Evolutionary conservation across 2,113 vertebrate genomes (phyloP).

Genomic region (Pterocles orientalis): DNA sequence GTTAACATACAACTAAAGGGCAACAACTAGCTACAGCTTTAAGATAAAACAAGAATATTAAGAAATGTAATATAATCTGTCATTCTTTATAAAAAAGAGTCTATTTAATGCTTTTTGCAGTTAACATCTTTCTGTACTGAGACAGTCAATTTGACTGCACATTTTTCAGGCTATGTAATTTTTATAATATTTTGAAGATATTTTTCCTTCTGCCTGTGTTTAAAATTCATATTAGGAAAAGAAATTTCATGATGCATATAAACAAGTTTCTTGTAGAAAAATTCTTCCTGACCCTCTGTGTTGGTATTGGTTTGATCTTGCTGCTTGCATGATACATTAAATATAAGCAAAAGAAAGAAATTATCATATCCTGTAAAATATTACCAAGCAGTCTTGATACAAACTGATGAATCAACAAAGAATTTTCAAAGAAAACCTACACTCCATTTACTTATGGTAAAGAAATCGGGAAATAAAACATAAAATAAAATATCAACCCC

Average conservation of each 20-base stretch:
- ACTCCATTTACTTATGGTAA: background rate
- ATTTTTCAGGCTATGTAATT: background rate
- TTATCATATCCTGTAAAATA: background rate
- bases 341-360: conserved; percentile 17
- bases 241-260: background rate
- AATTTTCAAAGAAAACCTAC: background rate
- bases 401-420: conserved; percentile 7
- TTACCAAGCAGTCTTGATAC: background rate
- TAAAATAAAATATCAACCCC: background rate
- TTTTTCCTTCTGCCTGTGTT: background rate
- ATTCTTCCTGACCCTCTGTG: background rate
- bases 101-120: background rate
- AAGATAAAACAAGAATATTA: background rate
- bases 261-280: background rate
- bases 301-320: conserved; percentile 38
- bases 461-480: background rate
- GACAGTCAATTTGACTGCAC: background rate
- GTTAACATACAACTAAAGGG: background rate
- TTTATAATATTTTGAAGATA: background rate
- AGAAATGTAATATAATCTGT: background rate
- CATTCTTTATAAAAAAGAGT: background rate
- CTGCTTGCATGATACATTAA: conserved; percentile 13
- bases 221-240: background rate
- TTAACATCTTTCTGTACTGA: background rate
- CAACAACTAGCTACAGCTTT: background rate